Evolutionary conservation across 2,797 vertebrate genomes (phyloP), one percentile per base, ranked within the genome.

Genomic region (Cynopterus sphinx): DNA sequence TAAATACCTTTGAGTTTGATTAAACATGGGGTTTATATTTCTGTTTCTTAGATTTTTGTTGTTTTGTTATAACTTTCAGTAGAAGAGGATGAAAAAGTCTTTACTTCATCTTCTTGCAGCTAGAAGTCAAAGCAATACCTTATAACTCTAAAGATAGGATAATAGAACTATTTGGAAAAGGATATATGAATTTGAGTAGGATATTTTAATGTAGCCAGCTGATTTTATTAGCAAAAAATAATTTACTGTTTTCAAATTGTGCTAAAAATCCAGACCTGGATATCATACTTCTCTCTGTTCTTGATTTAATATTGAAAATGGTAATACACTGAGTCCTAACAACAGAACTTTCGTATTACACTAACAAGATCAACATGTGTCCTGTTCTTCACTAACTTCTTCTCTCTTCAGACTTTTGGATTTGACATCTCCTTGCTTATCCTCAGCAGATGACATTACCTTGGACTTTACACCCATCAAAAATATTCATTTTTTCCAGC

Each of bases 241-340:
- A 89, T 24, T 36, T 41, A n/a, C 73, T 89, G 24, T 71, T 74
- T 90, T 68, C 17, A 70, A 61, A 90, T n/a, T 74, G 4, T 92
- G 26, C 33, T 92, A 12, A 81, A 94, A 74, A 70, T 57, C 8
- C 28, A 78, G 55, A 55, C 3, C 5, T 41, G 24, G 13, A 24
- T 19, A 59, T 71, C 24, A 78, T n/a, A 63, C 9, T 61, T 87
- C 12, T 87, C 28, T 86, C 26, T 84, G 15, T 88, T 93, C 39
- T 86, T 57, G 17, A 83, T 63, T 94, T 85, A 79, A 55, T 87
- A 43, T 93, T 57, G 65, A 88, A 85, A 94, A 43, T 68, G 13
- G 16, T 73, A 33, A 59, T 3, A 70, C 15, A 51, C 28, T 63
- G 13, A 85, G 4, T 59, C 28, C 49, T 79, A 74, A n/a, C 59